A percentile compares a stretch with the other conserved stretches of the same genome.
These are phyloP conservation scores for Eidolon helvum DNA, from an alignment of 2,113 vertebrate genomes.

Conservation along the genomic window DNA sequence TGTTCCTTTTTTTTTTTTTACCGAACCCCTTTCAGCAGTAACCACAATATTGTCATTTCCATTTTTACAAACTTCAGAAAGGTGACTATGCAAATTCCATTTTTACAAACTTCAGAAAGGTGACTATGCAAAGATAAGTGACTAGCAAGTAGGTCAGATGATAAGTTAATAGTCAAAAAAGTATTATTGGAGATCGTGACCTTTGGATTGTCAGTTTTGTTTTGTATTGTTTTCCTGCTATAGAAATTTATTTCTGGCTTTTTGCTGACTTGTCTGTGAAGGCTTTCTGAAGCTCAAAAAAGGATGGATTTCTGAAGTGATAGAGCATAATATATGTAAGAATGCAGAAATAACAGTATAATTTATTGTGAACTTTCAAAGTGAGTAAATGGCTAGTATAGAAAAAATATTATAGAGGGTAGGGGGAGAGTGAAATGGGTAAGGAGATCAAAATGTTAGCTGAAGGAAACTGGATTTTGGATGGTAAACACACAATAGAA, in stretches of 20 bases:
- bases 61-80: constrained; percentile 44
- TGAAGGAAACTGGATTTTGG: too few relatives aligned
- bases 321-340: background rate
- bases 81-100: too few relatives aligned
- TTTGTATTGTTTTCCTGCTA: background rate
- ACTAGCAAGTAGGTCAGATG: constrained; percentile 1
- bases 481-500: too few relatives aligned
- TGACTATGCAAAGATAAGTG: background rate
- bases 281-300: background rate
- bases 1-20: background rate
- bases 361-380: background rate
- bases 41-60: background rate
- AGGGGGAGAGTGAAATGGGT: too few relatives aligned
- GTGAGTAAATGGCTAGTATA: background rate
- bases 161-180: constrained; percentile 33
- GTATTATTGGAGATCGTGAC: background rate
- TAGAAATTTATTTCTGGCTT: background rate
- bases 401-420: background rate
- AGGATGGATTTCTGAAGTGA: background rate
- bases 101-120: constrained; percentile 42
- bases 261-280: constrained; percentile 43
- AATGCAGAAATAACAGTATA: background rate
- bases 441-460: too few relatives aligned
- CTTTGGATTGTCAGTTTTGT: background rate
- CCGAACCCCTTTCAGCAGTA: background rate